Evolutionary conservation across 2,888 invertebrate species (phyloP), one percentile per base, ranked within the genome.

Genomic region (Chrysomela aeneicollis): DNA sequence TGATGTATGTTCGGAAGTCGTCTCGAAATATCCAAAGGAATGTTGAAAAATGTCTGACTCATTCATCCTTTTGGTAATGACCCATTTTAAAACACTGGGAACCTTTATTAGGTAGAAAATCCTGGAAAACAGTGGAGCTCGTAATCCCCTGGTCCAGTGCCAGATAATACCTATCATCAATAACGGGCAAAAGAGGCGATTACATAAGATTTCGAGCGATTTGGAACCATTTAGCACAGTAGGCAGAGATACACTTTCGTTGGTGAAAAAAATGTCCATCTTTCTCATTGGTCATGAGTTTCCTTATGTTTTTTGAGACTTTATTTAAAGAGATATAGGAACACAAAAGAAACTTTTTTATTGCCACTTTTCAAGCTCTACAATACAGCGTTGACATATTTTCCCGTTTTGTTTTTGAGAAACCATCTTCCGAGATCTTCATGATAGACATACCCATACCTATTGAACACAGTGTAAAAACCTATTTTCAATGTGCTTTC

Each of bases 81-180:
- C 42, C 42, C 3, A 15, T 26, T 42, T 15, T 15, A 42, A n/a
- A 42, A 42, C 42, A 53, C 35, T 22, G 26, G 52, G 42, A 52
- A 37, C 51, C 30, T 26, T 60, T 51, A 37, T 54, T 30, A 47
- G 54, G 61, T 54, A 54, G 46, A 54, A 61, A 54, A 61, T 61
- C 61, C 57, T 15, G 30, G 54, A 54, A 47, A 53, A 54, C 49
- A 19, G 53, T 49, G 30, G 17, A 12, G 47, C 32, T 51, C 53
- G 26, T 62, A 67, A 69, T 69, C 69, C n/a, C 64, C 51, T 64
- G 54, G 69, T 60, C 69, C 64, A 64, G 58, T 59, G 54, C 46
- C 63, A 61, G 64, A 61, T 68, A 68, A 68, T 69, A 71, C 69
- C 65, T 67, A 66, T 67, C 69, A 71, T 71, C 69, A 71, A 70